Evolutionary conservation across 2,797 vertebrate species (phyloP), one percentile per base, ranked within the genome.

Genomic region (Melanotaenia boesemani): DNA sequence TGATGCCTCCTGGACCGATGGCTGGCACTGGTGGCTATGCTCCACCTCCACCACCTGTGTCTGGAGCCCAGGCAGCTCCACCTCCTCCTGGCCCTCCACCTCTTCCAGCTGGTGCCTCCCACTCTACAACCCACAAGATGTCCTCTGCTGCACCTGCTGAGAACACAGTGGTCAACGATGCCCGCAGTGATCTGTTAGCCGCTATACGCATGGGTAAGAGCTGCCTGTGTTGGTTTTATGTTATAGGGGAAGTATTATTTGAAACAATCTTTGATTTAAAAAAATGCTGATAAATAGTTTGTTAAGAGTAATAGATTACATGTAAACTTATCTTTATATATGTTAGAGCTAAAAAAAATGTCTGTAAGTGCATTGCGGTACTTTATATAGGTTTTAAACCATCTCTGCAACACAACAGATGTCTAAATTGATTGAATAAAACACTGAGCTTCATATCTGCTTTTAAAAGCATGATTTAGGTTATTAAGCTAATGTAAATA

Each of bases 131-230:
- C 55, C 89, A 87, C 84, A 97, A 97, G 82, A 95, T 96, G 5
- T 93, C 96, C 70, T 94, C 97, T 62, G 94, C 95, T 63, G 94
- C 93, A 0, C 90, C 97, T 86, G 94, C 94, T 3, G 97, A 98
- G 87, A 86, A 73, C 8, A 77, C 93, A 0, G 93, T 93, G 0
- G 76, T 94, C 68, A 97, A 90, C 0, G 98, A 98, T 6, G 97
- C 97, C 5, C 96, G 97, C 77, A 99, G 98, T 0, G 98, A 99
- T 83, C 96, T 99, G 39, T 96, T 99, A 30, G 96, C 98, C 75
- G 98, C 98, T 72, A 99, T 99, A 79, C 96, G 98, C 20, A 99
- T 99, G 98, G 98, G 98, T 99, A 86, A 92, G 89, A 72, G 0
- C 13, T 24, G 41, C 34, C 28, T 22, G 11, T 16, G 44, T 68